A percentile compares a stretch with the other conserved stretches of the same genome.
Evolutionary conservation across 2,797 vertebrate species (phyloP).

Genomic region (Danio jaintianensis): DNA sequence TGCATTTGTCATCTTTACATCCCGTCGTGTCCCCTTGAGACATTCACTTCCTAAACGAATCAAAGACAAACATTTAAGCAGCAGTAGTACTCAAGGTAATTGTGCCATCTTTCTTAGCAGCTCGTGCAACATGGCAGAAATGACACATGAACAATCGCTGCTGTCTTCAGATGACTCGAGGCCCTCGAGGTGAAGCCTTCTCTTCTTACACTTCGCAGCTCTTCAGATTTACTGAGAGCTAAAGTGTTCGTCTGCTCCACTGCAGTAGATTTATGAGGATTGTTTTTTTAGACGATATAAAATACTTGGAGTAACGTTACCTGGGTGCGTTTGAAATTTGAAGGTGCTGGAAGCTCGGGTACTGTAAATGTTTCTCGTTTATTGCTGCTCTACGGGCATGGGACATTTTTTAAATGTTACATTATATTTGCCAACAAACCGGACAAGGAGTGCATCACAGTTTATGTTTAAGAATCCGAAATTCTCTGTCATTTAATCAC

Average conservation of each 20-base stretch:
- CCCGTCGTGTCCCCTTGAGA: slow-evolving; percentile 39
- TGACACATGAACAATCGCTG: slow-evolving; percentile 61
- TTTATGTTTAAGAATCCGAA: too few relatives aligned
- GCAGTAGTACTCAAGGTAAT: slow-evolving; percentile 58
- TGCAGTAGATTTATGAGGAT: slow-evolving; percentile 32
- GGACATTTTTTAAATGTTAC: slow-evolving; percentile 21
- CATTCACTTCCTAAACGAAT: slow-evolving; percentile 23
- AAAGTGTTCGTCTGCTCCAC: slow-evolving; percentile 39
- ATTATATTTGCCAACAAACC: slow-evolving; percentile 13
- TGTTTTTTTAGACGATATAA: slow-evolving; percentile 27
- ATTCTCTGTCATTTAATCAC: too few relatives aligned
- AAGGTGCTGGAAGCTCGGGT: slow-evolving; percentile 26
- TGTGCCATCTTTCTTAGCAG: slow-evolving; percentile 60
- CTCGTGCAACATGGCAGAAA: slow-evolving; percentile 67
- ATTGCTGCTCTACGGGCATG: neutral
- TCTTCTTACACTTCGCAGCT: slow-evolving; percentile 52
- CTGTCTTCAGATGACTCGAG: slow-evolving; percentile 54
- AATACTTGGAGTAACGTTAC: neutral
- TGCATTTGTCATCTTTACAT: neutral
- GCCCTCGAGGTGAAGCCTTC: slow-evolving; percentile 56
- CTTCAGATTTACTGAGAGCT: slow-evolving; percentile 40
- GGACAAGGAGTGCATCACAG: neutral
- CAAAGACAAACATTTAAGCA: slow-evolving; percentile 41
- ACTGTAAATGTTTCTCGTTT: slow-evolving; percentile 15
- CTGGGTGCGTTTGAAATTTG: neutral